Base-by-base conservation (phyloP, 2,888 invertebrate species). In the Sialis lutaria region DNA sequence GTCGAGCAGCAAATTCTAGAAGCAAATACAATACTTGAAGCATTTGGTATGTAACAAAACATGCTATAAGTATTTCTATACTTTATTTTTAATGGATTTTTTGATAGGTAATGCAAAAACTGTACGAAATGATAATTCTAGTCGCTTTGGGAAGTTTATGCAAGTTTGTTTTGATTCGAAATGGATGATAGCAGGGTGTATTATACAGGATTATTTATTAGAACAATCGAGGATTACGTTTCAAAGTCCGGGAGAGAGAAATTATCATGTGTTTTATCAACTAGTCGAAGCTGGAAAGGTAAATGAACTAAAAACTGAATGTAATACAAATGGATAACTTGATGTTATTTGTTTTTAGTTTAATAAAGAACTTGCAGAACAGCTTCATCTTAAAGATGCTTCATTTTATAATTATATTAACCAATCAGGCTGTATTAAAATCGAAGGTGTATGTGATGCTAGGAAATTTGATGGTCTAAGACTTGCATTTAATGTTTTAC, bases 1-100 rank as follows among this genome's bases (percentile, higher is more conserved):
- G 87, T 91, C n/a, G 90, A 92, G 60, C 90, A 92, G 62, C 91
- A 92, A 69, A 92, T 92, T 56, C 72, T 92, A 30, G 92, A 92
- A 64, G 91, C 91, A 6, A 91, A 92, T 62, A 91, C 90, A 9
- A 89, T 92, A 53, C 69, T 92, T 42, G 91, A 92, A 68, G 89
- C 91, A 35, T 92, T 92, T 61, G 91, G 91, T 87, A 69, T 71
- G 70, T 60, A 42, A 43, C 13, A 35, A 44, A 8, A 34, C 12
- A 34, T n/a, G 5, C 33, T 32, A 3, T 43, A 12, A 12, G 13
- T 13, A 13, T 9, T 12, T 40, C 22, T 12, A 2, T 2, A 10
- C 22, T 22, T 22, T 22, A 22, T 22, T 22, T 22, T 37, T 10
- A 6, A 1, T 7, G n/a, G 5, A 37, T 37, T 37, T 37, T 49